A percentile compares a stretch with the other conserved stretches of the same genome.
phyloP scores from a whole-genome alignment of 2,113 vertebrate genomes.

The Carollia perspicillata region DNA sequence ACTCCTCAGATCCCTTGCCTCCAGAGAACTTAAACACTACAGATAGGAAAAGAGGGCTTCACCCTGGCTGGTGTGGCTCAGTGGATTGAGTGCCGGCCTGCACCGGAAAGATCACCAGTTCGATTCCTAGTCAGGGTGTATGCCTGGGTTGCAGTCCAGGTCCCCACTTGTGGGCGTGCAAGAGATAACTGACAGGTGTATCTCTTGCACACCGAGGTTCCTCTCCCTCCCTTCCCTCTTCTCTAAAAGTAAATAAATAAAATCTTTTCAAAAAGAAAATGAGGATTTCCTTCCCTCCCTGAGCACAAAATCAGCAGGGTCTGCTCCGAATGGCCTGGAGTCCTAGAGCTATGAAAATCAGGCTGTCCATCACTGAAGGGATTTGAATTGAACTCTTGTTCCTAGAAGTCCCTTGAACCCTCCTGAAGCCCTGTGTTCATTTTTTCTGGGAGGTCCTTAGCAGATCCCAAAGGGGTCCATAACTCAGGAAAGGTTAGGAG shows the following conservation, averaged over 20 bases:
- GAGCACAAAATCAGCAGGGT: neutral
- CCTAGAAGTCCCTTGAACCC: neutral
- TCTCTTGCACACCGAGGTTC: no score
- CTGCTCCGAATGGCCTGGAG: neutral
- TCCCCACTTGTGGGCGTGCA: no score
- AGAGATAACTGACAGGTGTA: no score
- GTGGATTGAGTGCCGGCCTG: no score
- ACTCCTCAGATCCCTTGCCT: neutral
- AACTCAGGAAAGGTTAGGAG: neutral
- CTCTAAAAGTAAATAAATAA: no score
- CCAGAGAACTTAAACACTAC: neutral
- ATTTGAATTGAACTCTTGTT: neutral
- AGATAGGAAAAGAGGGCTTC: neutral
- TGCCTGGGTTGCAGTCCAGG: no score
- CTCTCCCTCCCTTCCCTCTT: no score
- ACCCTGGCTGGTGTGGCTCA: neutral
- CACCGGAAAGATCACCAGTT: no score
- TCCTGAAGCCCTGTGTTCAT: neutral
- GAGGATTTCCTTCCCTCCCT: neutral
- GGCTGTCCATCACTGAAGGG: neutral
- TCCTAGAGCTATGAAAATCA: neutral
- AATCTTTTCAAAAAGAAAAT: neutral
- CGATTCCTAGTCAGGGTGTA: no score
- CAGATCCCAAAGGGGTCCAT: neutral
- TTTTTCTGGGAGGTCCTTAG: neutral